Conservation (phyloP, 2,888 invertebrate species). For the Cerastis leucographa region DNA sequence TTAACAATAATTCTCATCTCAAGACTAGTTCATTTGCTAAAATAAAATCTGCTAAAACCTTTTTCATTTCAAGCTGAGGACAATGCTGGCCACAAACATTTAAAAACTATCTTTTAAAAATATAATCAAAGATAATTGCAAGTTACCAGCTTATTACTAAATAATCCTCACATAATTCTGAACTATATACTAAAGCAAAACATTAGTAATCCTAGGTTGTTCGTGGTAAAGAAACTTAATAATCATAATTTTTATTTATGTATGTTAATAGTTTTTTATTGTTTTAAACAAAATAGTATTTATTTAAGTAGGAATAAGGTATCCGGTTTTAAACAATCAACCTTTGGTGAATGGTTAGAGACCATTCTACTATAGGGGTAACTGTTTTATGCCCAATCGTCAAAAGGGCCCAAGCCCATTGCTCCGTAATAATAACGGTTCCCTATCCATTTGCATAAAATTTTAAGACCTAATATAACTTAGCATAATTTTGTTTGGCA, state of each 20-base stretch:
- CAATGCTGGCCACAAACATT: conserved; percentile 11
- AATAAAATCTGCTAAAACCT: neutral
- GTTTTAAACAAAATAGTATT: neutral
- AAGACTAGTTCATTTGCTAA: conserved; percentile 6
- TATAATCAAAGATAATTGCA: neutral
- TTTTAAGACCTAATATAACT: too few relatives aligned
- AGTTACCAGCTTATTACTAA: neutral
- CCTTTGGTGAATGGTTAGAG: neutral
- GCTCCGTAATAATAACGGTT: neutral
- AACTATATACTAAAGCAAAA: neutral
- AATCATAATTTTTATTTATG: neutral
- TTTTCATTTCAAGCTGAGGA: neutral
- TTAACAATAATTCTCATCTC: neutral
- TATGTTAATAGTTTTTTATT: too few relatives aligned
- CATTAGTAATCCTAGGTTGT: neutral
- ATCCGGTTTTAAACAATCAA: too few relatives aligned
- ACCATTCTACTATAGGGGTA: neutral
- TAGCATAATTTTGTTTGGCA: too few relatives aligned
- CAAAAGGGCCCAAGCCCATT: neutral
- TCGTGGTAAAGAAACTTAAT: neutral
- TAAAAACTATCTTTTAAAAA: neutral
- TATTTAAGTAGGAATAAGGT: neutral
- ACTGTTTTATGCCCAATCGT: neutral
- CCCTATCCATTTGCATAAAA: too few relatives aligned
- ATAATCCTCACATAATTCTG: neutral